These are phyloP conservation scores for Hassar affinis DNA, from an alignment of 2,113 vertebrate genomes.

Conservation along the genomic window DNA sequence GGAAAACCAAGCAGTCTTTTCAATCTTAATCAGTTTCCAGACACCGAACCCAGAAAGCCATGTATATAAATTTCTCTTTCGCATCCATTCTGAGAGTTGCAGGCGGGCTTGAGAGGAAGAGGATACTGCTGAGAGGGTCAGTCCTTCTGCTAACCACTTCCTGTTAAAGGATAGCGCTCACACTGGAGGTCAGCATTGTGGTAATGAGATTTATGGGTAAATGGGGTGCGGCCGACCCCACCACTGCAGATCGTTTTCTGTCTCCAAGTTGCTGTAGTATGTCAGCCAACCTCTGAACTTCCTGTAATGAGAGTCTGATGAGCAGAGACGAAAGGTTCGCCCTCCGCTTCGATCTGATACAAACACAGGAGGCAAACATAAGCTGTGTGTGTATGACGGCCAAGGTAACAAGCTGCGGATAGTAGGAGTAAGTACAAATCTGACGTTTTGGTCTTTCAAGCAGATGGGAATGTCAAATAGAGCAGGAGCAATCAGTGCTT, in stretches of 20 bases:
- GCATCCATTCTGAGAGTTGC: neutral
- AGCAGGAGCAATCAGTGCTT: too few relatives aligned
- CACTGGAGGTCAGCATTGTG: conserved; percentile 38
- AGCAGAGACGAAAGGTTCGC: conserved; percentile 25
- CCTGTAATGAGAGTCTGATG: conserved; percentile 52
- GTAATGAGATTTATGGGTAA: conserved; percentile 60
- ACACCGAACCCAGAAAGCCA: neutral
- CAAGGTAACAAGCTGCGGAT: neutral
- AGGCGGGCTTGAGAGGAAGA: conserved; percentile 15
- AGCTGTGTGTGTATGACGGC: neutral
- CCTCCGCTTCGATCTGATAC: conserved; percentile 12
- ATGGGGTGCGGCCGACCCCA: conserved; percentile 20
- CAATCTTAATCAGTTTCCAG: conserved; percentile 31
- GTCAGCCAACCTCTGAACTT: conserved; percentile 41
- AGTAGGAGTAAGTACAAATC: neutral
- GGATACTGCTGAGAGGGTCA: conserved; percentile 10
- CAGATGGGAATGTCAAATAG: neutral
- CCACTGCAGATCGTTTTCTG: conserved; percentile 16
- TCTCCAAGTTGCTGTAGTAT: conserved; percentile 37
- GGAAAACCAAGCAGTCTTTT: conserved; percentile 17
- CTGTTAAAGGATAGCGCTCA: conserved; percentile 41
- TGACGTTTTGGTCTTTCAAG: neutral
- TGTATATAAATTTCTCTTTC: neutral
- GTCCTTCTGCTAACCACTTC: conserved; percentile 41
- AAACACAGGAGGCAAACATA: neutral